Conservation (phyloP, 2,888 invertebrate species). For the Orthonychiurus folsomi region DNA sequence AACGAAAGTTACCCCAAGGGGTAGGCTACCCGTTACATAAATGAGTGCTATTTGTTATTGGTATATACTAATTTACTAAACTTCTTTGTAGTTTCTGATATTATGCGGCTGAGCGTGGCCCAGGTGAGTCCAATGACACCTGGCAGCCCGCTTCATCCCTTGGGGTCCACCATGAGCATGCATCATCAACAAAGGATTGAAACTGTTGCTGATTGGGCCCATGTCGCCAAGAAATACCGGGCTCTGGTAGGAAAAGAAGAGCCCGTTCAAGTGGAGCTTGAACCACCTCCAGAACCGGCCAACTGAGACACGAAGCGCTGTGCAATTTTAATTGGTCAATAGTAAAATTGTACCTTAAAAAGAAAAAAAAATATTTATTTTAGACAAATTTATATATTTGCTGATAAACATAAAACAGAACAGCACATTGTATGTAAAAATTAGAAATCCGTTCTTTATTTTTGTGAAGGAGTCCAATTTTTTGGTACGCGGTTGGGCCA, state of each 20-base stretch:
- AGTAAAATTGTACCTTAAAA: too few species aligned
- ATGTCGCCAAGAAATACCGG: constrained; percentile 78
- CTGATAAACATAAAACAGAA: too few species aligned
- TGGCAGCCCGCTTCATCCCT: constrained; percentile 27
- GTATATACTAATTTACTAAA: neutral
- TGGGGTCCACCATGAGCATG: constrained; percentile 44
- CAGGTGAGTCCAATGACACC: constrained; percentile 39
- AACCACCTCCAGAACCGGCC: neutral
- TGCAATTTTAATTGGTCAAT: too few species aligned
- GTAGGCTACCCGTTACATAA: constrained; percentile 14
- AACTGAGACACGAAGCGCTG: too few species aligned
- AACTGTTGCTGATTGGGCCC: constrained; percentile 83
- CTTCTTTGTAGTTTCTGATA: constrained; percentile 31
- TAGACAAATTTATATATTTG: too few species aligned
- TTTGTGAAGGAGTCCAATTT: too few species aligned
- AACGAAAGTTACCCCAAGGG: constrained; percentile 36
- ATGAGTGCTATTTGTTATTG: neutral
- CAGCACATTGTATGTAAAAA: too few species aligned
- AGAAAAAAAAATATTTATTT: too few species aligned
- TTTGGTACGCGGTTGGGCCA: too few species aligned
- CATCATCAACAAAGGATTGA: constrained; percentile 72
- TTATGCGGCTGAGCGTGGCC: constrained; percentile 39
- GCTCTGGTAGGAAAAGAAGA: constrained; percentile 58
- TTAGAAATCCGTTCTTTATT: too few species aligned
- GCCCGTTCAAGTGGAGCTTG: constrained; percentile 42